Evolutionary conservation across 2,797 vertebrate species (phyloP).

Genomic region (Gallirallus australis): DNA sequence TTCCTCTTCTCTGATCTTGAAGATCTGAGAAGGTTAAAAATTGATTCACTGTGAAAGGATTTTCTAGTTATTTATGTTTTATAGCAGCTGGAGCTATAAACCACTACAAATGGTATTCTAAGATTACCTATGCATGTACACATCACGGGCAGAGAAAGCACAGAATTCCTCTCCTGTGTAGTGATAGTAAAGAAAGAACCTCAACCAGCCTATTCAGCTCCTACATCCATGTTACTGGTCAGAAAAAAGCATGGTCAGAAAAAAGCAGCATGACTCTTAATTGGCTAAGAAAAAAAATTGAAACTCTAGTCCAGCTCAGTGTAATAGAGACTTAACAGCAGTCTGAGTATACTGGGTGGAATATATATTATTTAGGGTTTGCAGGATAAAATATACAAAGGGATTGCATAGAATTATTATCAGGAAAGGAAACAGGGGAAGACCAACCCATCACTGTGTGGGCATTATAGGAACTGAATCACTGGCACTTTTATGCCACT

Average conservation of each 20-base stretch:
- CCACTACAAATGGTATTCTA: background rate
- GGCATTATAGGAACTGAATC: background rate
- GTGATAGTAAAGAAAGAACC: background rate
- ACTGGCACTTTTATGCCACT: background rate
- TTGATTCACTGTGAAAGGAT: background rate
- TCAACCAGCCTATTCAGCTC: background rate
- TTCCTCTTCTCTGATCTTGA: background rate
- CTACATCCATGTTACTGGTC: background rate
- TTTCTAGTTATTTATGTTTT: slow-evolving; percentile 7
- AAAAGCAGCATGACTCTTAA: background rate
- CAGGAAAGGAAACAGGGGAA: background rate
- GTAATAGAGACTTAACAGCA: background rate
- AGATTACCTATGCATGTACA: background rate
- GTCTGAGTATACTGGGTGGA: background rate
- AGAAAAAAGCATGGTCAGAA: background rate
- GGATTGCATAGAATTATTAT: background rate
- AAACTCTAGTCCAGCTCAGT: background rate
- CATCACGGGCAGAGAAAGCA: background rate
- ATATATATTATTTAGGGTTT: background rate
- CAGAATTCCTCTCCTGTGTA: background rate
- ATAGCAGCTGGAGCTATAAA: background rate
- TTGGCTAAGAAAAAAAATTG: background rate
- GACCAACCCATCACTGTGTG: background rate
- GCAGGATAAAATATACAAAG: background rate
- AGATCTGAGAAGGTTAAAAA: background rate